Base-by-base conservation (phyloP, 2,888 invertebrate genomes). In the Philaethria dido region DNA sequence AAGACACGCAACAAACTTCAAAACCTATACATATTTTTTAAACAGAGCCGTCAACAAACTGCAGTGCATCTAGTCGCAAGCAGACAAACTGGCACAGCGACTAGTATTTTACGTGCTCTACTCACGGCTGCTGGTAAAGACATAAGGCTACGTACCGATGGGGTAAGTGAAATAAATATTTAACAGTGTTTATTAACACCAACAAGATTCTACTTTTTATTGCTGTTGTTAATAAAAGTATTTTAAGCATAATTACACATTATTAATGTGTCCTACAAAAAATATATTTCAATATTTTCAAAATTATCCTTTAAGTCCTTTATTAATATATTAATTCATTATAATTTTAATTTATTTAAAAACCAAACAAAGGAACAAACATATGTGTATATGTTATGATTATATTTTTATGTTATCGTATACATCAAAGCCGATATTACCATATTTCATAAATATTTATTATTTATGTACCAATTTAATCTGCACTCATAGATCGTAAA, bases 51-150 rank as follows among this genome's bases (percentile, higher is more conserved):
- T 71, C 96, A 97, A 77, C 99, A 99, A 89, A 97, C 98, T 6
- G 97, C 99, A 1, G 96, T 99, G 1, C 99, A 99, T 92, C 93
- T 99, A 85, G 99, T 99, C 71, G 98, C 98, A 64, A 96, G 97
- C 76, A 94, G 99, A 78, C 97, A 98, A 85, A 97, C 98, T 0
- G 98, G 98, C 16, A 97, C 97, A 13, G 98, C 98, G 4, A 96
- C 98, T 66, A 96, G 97, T 77, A 97, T 99, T 76, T 94, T 99
- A 14, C 94, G 98, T 79, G 95, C 97, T 5, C 94, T 99, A 45
- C 94, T 99, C 66, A 95, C 96, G 69, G 96, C 97, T 18, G 97
- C 98, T 42, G 97, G 98, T 61, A 97, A 97, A 85, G 99, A 99
- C 80, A 97, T 97, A 76, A 93, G 98, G 70, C 88, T 98, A 62